A percentile compares a stretch with the other conserved stretches of the same genome.
These are phyloP conservation scores for Orestias chungarensis DNA, from an alignment of 2,797 vertebrate species.

Conservation along the genomic window DNA sequence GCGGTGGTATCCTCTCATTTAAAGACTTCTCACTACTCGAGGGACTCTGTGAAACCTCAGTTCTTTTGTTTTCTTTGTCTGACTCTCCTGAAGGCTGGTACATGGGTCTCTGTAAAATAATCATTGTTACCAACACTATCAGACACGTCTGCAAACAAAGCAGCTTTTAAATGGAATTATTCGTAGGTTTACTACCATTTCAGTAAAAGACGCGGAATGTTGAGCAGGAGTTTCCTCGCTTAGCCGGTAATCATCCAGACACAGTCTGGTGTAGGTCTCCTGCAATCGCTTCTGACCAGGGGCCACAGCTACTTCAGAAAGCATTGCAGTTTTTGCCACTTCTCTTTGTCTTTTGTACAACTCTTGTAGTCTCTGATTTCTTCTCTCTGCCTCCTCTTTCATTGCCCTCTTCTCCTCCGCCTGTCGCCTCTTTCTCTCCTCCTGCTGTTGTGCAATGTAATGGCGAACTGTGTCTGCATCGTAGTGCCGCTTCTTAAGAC, in stretches of 20 bases:
- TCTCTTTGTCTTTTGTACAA: slow-evolving; percentile 92
- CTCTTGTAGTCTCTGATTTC: slow-evolving; percentile 91
- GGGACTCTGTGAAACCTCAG: slow-evolving; percentile 89
- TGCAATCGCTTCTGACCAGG: slow-evolving; percentile 82
- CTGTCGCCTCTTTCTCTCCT: slow-evolving; percentile 89
- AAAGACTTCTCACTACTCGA: slow-evolving; percentile 95
- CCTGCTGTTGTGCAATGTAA: slow-evolving; percentile 92
- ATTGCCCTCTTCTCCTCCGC: slow-evolving; percentile 88
- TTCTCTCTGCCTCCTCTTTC: slow-evolving; percentile 89
- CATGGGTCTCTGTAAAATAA: slow-evolving; percentile 78
- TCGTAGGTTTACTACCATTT: slow-evolving; percentile 48
- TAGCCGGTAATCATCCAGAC: slow-evolving; percentile 82
- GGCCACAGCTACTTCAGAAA: slow-evolving; percentile 60
- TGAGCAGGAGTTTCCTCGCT: slow-evolving; percentile 72
- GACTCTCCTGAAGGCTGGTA: slow-evolving; percentile 99
- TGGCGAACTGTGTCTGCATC: slow-evolving; percentile 90
- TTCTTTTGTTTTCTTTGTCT: slow-evolving; percentile 95
- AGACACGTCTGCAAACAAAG: not conserved
- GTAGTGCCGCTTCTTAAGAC: slow-evolving; percentile 90
- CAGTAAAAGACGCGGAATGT: slow-evolving; percentile 35
- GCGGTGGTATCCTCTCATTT: slow-evolving; percentile 80
- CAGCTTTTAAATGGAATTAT: not conserved
- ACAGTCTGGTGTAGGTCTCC: slow-evolving; percentile 89
- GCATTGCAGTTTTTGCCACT: slow-evolving; percentile 52
- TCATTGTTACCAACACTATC: not conserved